phyloP scores from a whole-genome alignment of 2,888 invertebrate genomes.

The Eristalis pertinax region DNA sequence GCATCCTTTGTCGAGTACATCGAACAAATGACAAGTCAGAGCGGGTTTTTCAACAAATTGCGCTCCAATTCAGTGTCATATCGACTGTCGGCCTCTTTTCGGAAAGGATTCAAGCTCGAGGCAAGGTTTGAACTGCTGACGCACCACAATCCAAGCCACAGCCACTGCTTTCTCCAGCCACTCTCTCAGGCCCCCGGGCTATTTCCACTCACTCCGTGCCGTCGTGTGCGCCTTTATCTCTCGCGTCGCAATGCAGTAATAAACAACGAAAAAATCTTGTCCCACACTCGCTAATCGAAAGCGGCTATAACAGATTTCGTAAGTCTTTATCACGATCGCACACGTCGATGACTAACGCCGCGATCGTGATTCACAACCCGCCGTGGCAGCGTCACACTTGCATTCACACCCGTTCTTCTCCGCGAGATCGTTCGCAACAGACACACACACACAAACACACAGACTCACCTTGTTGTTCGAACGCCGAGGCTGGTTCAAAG shows the following conservation, averaged over 20 bases:
- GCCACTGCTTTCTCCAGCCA: neutral
- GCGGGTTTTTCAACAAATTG: too few species aligned
- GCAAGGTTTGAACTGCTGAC: neutral
- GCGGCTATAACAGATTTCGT: neutral
- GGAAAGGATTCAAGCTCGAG: too few species aligned
- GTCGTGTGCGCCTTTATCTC: neutral
- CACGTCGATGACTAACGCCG: neutral
- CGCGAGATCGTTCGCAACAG: neutral
- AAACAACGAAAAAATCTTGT: too few species aligned
- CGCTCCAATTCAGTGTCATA: too few species aligned
- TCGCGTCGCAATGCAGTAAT: neutral
- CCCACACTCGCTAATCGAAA: neutral
- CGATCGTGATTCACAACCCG: neutral
- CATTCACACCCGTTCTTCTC: neutral
- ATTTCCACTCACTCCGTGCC: neutral
- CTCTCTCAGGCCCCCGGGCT: neutral
- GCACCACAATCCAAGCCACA: too few species aligned
- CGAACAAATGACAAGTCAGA: too few species aligned
- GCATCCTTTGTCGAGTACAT: too few species aligned
- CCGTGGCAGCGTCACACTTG: too few species aligned
- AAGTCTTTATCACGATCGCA: neutral
- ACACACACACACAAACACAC: neutral
- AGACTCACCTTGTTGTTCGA: conserved; percentile 80
- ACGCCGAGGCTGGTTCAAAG: conserved; percentile 72
- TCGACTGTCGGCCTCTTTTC: too few species aligned